Evolutionary conservation across 2,797 vertebrate species (phyloP).

Genomic region (Sardinella longiceps): DNA sequence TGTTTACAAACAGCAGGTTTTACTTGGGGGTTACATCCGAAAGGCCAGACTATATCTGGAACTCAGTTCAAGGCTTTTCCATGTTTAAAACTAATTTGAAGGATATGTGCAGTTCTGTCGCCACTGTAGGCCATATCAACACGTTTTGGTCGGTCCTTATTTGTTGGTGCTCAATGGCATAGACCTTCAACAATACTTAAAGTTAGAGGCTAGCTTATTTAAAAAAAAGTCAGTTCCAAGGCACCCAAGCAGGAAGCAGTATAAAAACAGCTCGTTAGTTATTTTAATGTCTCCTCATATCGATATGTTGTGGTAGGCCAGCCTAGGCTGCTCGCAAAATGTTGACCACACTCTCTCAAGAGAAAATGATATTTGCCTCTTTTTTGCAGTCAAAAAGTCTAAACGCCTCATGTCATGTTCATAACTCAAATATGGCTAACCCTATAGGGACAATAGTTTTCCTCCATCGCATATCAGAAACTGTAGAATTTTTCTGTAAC

Average conservation of each 20-base stretch:
- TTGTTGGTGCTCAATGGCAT: neutral
- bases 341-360: neutral
- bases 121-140: neutral
- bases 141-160: neutral
- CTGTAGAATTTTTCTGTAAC: neutral
- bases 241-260: too few relatives aligned
- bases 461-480: neutral
- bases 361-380: too few relatives aligned
- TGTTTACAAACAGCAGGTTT: too few relatives aligned
- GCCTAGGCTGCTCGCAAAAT: neutral
- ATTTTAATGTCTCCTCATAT: neutral
- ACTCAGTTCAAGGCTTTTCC: neutral
- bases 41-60: neutral
- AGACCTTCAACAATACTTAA: neutral
- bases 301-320: neutral
- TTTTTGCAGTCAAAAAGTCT: too few relatives aligned
- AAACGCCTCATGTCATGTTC: neutral
- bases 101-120: neutral
- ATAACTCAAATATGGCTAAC: neutral
- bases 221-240: too few relatives aligned
- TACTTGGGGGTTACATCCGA: neutral
- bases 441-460: neutral
- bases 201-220: too few relatives aligned
- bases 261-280: too few relatives aligned
- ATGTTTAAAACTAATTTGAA: neutral